These are phyloP conservation scores for Thermophis baileyi DNA, from an alignment of 2,113 vertebrate species.

Conservation along the genomic window DNA sequence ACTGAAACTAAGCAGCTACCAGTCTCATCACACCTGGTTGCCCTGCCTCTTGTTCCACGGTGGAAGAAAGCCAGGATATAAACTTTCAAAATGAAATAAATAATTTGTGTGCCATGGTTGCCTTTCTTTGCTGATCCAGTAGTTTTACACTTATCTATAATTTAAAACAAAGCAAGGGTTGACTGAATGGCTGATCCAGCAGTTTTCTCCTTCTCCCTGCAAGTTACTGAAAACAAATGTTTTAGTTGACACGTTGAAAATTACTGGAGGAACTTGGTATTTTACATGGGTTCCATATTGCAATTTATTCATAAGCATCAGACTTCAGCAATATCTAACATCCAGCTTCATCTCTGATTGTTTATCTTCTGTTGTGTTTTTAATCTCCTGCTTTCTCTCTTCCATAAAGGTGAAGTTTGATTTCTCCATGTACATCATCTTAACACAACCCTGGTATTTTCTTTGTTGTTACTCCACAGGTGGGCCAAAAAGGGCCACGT, in stretches of 20 bases:
- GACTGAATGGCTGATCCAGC: background rate
- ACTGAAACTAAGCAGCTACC: background rate
- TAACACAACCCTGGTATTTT: rapidly evolving
- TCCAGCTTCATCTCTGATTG: background rate
- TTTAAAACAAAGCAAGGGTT: background rate
- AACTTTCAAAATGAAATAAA: background rate
- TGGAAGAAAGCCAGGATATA: background rate
- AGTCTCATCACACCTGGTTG: background rate
- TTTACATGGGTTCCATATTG: background rate
- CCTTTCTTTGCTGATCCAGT: background rate
- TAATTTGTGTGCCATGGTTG: background rate
- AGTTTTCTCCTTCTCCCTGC: background rate
- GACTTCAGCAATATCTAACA: background rate
- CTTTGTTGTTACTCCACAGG: slow-evolving; percentile 63
- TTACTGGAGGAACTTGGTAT: background rate
- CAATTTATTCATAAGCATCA: background rate
- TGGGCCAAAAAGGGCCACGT: slow-evolving; percentile 94
- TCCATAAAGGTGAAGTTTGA: background rate
- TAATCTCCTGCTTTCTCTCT: background rate
- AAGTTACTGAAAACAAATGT: background rate
- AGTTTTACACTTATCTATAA: background rate
- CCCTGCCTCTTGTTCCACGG: background rate
- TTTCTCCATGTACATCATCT: background rate
- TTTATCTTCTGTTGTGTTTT: background rate
- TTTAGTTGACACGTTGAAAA: background rate